Percentiles rank a stretch among this genome's conserved stretches.
Conservation (phyloP, 2,797 vertebrate species). For the Cryptoblepharus egeriae region DNA sequence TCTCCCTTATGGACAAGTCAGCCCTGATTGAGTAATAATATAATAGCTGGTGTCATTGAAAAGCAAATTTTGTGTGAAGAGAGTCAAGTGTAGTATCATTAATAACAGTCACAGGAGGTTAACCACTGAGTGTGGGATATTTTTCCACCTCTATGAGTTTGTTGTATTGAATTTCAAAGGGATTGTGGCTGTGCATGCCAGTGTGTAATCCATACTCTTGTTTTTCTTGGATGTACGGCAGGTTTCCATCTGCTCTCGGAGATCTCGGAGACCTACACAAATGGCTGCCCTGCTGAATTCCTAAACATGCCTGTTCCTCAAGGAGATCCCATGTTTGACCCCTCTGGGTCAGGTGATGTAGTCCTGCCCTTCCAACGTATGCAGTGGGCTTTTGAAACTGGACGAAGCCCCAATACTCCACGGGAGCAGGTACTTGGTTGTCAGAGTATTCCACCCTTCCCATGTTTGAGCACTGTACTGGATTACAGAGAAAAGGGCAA, state of each 20-base stretch:
- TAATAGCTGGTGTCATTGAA: not conserved
- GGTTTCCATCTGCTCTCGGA: conserved; percentile 90
- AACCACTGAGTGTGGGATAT: not conserved
- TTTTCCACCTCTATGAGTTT: not conserved
- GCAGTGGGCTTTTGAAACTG: conserved; percentile 85
- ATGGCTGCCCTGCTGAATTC: conserved; percentile 93
- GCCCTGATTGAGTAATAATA: too few relatives aligned
- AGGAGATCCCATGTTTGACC: conserved; percentile 87
- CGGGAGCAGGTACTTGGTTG: conserved; percentile 80
- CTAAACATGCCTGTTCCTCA: conserved; percentile 86
- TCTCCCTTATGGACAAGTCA: too few relatives aligned
- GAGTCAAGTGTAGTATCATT: not conserved
- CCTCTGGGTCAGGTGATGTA: conserved; percentile 73
- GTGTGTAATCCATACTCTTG: not conserved
- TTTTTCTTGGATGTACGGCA: conserved; percentile 74
- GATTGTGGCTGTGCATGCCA: not conserved
- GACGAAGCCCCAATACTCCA: conserved; percentile 92
- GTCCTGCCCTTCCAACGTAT: conserved; percentile 89
- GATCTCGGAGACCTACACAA: conserved; percentile 80
- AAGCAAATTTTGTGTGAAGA: not conserved
- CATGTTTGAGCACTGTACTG: too few relatives aligned
- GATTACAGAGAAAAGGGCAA: not conserved
- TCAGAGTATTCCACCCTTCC: not conserved
- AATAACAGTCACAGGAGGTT: too few relatives aligned
- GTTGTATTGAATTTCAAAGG: not conserved